phyloP scores from a whole-genome alignment of 2,113 vertebrate genomes.

The Holacanthus passer region DNA sequence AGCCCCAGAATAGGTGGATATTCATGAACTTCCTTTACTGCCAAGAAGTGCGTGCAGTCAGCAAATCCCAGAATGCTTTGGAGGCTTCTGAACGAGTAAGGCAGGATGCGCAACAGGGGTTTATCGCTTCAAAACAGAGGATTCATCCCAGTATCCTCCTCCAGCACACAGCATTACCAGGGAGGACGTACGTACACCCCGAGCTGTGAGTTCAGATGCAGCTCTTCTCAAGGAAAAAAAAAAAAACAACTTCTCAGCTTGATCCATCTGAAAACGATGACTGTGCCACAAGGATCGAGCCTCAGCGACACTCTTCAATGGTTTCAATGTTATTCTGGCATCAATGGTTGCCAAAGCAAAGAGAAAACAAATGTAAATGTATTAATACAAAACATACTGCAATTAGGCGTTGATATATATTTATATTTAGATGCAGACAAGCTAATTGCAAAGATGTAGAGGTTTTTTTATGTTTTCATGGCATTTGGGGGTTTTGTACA shows the following conservation, averaged over 20 bases:
- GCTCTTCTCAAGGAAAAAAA: constrained; percentile 40
- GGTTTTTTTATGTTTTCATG: constrained; percentile 69
- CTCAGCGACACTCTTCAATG: constrained; percentile 33
- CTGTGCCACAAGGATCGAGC: constrained; percentile 55
- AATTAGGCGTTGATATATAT: constrained; percentile 82
- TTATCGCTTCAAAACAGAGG: constrained; percentile 11
- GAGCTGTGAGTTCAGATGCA: neutral
- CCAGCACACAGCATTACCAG: constrained; percentile 51
- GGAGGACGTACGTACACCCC: constrained; percentile 28
- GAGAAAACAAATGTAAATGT: constrained; percentile 70
- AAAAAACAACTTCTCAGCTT: constrained; percentile 18
- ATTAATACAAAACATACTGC: constrained; percentile 74
- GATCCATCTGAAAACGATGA: constrained; percentile 34
- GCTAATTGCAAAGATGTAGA: constrained; percentile 76
- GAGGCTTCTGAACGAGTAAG: constrained; percentile 4
- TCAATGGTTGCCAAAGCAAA: constrained; percentile 77
- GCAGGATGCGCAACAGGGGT: neutral
- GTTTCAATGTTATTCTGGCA: constrained; percentile 63
- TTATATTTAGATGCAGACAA: constrained; percentile 82
- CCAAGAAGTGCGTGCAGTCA: neutral
- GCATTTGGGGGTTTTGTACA: constrained; percentile 73
- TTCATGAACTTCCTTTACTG: neutral
- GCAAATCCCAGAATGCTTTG: constrained; percentile 29
- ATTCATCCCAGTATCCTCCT: constrained; percentile 42
- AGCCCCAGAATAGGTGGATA: constrained; percentile 5